A percentile compares a stretch with the other conserved stretches of the same genome.
phyloP scores from a whole-genome alignment of 92 coral and sea anemone species.

The Paragorgia papillata region DNA sequence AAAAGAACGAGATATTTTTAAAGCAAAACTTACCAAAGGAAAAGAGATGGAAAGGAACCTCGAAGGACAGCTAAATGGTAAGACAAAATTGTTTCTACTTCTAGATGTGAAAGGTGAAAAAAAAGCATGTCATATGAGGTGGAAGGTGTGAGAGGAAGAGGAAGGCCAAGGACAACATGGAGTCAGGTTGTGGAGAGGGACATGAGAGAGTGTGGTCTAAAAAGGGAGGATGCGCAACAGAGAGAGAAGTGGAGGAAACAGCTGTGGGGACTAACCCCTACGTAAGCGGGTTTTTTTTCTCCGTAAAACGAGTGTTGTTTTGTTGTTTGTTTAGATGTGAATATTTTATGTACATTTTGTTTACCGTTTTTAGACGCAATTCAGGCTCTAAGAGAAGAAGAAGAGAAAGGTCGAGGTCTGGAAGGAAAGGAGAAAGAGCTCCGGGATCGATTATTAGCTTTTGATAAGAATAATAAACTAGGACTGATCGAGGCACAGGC shows the following conservation, averaged over 20 bases:
- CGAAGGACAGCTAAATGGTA: conserved; percentile 84
- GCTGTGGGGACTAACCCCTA: too few relatives aligned
- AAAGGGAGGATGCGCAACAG: too few relatives aligned
- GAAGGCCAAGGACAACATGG: too few relatives aligned
- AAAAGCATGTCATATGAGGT: too few relatives aligned
- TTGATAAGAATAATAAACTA: conserved; percentile 67
- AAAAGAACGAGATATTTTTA: conserved; percentile 66
- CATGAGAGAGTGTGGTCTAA: too few relatives aligned
- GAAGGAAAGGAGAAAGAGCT: conserved; percentile 65
- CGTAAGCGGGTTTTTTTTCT: too few relatives aligned
- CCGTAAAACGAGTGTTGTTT: too few relatives aligned
- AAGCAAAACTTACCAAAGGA: conserved; percentile 58
- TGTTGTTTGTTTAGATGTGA: neutral
- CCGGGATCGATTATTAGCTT: conserved; percentile 67
- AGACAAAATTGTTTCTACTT: neutral
- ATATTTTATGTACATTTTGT: neutral
- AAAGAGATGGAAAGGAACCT: conserved; percentile 60
- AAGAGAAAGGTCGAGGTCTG: conserved; percentile 5
- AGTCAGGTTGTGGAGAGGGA: too few relatives aligned
- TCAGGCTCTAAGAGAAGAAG: conserved; percentile 66
- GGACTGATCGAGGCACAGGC: conserved; percentile 75
- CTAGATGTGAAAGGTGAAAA: too few relatives aligned
- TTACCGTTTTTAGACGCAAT: conserved; percentile 32
- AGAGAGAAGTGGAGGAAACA: too few relatives aligned
- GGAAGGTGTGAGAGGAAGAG: too few relatives aligned